Evolutionary conservation across 23 tunicate genomes (phyloP), one percentile per base, ranked within the genome.

Genomic region (Ciona savignyi): DNA sequence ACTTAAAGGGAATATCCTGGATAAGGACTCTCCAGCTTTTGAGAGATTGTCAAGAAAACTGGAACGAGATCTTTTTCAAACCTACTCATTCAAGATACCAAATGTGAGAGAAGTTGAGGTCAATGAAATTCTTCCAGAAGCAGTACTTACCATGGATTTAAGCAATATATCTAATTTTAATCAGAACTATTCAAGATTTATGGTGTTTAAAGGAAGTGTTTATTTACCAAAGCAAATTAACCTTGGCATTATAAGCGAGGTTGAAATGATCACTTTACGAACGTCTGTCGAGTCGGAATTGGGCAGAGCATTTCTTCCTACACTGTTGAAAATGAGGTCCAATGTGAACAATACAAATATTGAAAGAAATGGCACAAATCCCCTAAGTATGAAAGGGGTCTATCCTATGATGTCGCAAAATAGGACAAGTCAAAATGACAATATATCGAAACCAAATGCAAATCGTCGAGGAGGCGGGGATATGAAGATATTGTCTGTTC

Each of bases 31-130:
- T 4, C 28, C 67, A 4, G 67, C 28, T 63, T 23, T 63, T 22
- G 22, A 25, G 4, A 25, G 24, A 22, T 25, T 63, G 22, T 4
- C 67, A 9, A 25, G 28, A 4, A 63, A 63, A 63, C 24, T 63
- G 67, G 67, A 63, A 63, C 67, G 67, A 11, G 67, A 63, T 63
- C 67, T 63, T 63, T 63, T 63, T 63, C 15, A 63, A n/a, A 25
- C 67, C 4, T 63, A 63, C 28, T 63, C 22, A n/a, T n/a, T n/a
- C 22, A 23, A 63, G 22, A 25, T 63, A 4, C 67, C 67, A 63
- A 25, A 4, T 11, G 67, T 63, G 4, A 6, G 4, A n/a, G 28
- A 63, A 9, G 22, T 63, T 9, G 67, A 63, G 22, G 67, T 42
- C 11, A 15, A 42, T 6, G 56, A 42, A 42, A 42, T 42, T 42